Conservation (phyloP, 2,113 vertebrate species). For the Odontesthes bonariensis region DNA sequence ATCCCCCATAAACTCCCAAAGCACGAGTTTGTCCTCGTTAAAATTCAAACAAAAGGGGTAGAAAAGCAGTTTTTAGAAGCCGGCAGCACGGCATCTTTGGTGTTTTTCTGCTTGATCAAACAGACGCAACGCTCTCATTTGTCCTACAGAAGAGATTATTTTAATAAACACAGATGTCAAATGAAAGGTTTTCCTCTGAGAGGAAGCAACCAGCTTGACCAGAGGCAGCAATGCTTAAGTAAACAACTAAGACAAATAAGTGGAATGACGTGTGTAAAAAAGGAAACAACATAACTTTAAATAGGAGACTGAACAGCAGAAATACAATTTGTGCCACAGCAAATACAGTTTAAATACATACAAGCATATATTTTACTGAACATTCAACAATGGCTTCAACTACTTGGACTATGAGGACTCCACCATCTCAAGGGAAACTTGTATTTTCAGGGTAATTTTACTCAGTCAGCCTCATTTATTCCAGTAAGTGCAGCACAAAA, state of each 20-base stretch:
- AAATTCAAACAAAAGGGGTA: too few relatives aligned
- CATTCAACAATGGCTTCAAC: slow-evolving; percentile 64
- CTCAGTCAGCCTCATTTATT: slow-evolving; percentile 14
- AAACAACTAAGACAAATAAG: slow-evolving; percentile 44
- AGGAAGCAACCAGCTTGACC: slow-evolving; percentile 32
- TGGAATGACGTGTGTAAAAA: slow-evolving; percentile 57
- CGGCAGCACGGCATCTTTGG: too few relatives aligned
- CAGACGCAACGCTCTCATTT: slow-evolving; percentile 6
- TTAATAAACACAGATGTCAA: slow-evolving; percentile 72
- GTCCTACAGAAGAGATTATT: slow-evolving; percentile 67
- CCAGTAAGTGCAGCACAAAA: slow-evolving; percentile 9
- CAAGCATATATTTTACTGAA: slow-evolving; percentile 62
- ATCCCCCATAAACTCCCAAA: too few relatives aligned
- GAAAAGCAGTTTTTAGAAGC: too few relatives aligned
- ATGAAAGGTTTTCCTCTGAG: slow-evolving; percentile 46
- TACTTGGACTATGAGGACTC: slow-evolving; percentile 23
- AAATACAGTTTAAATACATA: slow-evolving; percentile 73
- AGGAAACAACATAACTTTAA: not conserved
- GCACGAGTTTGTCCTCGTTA: too few relatives aligned
- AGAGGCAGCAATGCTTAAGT: slow-evolving; percentile 33
- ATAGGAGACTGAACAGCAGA: slow-evolving; percentile 57
- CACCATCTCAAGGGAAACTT: slow-evolving; percentile 1
- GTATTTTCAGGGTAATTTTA: not conserved
- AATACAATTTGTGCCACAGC: slow-evolving; percentile 62
- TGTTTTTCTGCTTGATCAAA: not conserved